These are phyloP conservation scores for Saxicola maurus DNA, from an alignment of 2,797 vertebrate species.

Conservation along the genomic window DNA sequence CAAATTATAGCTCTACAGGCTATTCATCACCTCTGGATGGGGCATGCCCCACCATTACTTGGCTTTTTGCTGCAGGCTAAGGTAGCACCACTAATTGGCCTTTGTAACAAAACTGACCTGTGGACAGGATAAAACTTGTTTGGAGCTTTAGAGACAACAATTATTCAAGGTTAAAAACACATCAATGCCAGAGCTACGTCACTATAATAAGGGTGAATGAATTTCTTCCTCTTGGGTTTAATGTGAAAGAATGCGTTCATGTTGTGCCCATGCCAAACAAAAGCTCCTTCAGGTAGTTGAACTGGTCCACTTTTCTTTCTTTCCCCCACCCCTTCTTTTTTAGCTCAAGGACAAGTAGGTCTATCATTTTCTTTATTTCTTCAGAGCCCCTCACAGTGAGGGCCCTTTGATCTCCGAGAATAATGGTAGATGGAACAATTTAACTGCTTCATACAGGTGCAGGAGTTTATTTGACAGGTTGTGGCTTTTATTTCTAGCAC, in stretches of 20 bases:
- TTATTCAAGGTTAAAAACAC: slow-evolving; percentile 85
- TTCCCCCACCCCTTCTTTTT: slow-evolving; percentile 36
- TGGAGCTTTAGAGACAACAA: slow-evolving; percentile 85
- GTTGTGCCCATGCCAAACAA: slow-evolving; percentile 70
- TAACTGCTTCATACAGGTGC: slow-evolving; percentile 76
- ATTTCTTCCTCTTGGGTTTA: slow-evolving; percentile 72
- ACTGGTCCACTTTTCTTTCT: slow-evolving; percentile 55
- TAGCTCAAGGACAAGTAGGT: slow-evolving; percentile 66
- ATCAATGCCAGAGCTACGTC: slow-evolving; percentile 75
- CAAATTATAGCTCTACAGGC: slow-evolving; percentile 94
- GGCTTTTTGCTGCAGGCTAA: slow-evolving; percentile 97
- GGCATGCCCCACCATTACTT: slow-evolving; percentile 89
- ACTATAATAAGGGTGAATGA: slow-evolving; percentile 73
- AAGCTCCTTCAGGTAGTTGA: slow-evolving; percentile 75
- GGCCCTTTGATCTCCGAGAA: slow-evolving; percentile 76
- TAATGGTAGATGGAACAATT: slow-evolving; percentile 75
- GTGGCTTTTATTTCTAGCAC: slow-evolving; percentile 74
- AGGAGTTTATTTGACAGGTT: slow-evolving; percentile 75
- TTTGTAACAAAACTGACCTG: slow-evolving; percentile 98
- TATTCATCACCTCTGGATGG: slow-evolving; percentile 90
- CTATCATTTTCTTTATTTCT: slow-evolving; percentile 71
- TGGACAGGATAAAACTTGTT: slow-evolving; percentile 95
- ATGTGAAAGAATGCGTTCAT: slow-evolving; percentile 71
- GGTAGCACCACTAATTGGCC: slow-evolving; percentile 97
- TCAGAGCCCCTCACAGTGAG: slow-evolving; percentile 63